Evolutionary conservation across 2,888 invertebrate species (phyloP).

Genomic region (Leptothorax acervorum): DNA sequence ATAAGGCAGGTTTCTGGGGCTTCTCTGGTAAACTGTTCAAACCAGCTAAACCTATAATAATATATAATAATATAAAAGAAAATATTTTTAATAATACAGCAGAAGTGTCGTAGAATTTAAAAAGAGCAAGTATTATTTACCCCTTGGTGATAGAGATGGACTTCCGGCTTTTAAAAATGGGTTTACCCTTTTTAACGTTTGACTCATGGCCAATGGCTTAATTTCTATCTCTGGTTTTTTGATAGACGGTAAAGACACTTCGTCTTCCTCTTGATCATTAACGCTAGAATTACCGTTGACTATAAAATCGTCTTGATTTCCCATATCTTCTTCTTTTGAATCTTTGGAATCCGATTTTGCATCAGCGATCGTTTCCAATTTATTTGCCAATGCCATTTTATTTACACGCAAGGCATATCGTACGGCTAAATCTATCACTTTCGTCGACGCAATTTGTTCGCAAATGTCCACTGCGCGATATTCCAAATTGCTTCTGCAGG

Average conservation of each 20-base stretch:
- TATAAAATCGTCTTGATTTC: slow-evolving; percentile 71
- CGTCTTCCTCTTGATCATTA: slow-evolving; percentile 62
- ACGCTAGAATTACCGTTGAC: slow-evolving; percentile 68
- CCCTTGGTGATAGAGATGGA: slow-evolving; percentile 69
- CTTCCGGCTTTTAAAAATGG: slow-evolving; percentile 86
- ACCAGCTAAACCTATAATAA: slow-evolving; percentile 73
- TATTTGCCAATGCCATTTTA: slow-evolving; percentile 92
- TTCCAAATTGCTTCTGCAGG: slow-evolving; percentile 94
- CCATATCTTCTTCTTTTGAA: slow-evolving; percentile 77
- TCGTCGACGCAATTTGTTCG: slow-evolving; percentile 92
- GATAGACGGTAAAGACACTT: slow-evolving; percentile 69
- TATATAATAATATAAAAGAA: background rate
- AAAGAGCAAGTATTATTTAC: slow-evolving; percentile 47
- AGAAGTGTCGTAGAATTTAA: background rate
- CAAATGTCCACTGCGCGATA: slow-evolving; percentile 95
- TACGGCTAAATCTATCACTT: slow-evolving; percentile 93
- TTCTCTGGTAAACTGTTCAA: slow-evolving; percentile 79
- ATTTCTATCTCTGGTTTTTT: slow-evolving; percentile 79
- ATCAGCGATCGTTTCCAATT: slow-evolving; percentile 86
- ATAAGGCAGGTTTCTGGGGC: slow-evolving; percentile 65
- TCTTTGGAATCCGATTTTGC: slow-evolving; percentile 78
- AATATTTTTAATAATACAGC: background rate
- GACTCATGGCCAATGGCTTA: slow-evolving; percentile 78
- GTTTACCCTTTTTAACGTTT: slow-evolving; percentile 82
- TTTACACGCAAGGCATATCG: slow-evolving; percentile 94